These are phyloP conservation scores for Himalopsyche anomala DNA, from an alignment of 2,888 invertebrate genomes.

Conservation along the genomic window DNA sequence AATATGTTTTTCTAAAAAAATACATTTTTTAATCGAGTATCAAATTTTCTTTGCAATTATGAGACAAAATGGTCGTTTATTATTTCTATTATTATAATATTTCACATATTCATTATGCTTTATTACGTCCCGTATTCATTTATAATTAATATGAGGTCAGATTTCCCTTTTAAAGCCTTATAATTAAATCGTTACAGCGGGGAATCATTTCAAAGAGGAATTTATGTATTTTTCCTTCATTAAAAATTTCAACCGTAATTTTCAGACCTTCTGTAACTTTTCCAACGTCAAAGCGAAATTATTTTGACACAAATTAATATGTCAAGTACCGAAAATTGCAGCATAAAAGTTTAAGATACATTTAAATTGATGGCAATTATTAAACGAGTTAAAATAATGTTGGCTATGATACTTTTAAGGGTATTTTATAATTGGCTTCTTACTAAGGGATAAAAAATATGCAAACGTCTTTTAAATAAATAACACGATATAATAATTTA, in stretches of 20 bases:
- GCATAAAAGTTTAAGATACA: background rate
- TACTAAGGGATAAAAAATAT: too few relatives aligned
- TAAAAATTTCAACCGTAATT: slow-evolving; percentile 21
- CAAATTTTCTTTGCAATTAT: too few relatives aligned
- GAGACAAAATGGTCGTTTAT: background rate
- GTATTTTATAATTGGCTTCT: too few relatives aligned
- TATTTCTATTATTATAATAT: background rate
- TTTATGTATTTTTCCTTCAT: slow-evolving; percentile 35
- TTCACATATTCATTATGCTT: background rate
- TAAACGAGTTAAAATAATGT: too few relatives aligned
- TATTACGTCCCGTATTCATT: slow-evolving; percentile 25
- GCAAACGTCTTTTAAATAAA: too few relatives aligned
- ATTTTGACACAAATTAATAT: slow-evolving; percentile 10
- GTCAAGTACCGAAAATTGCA: background rate
- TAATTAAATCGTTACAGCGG: slow-evolving; percentile 16
- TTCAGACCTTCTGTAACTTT: slow-evolving; percentile 9
- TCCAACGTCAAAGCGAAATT: background rate
- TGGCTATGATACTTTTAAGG: too few relatives aligned
- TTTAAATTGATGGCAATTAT: background rate
- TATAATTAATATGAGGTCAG: slow-evolving; percentile 40
- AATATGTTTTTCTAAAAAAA: too few relatives aligned
- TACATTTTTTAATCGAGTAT: too few relatives aligned
- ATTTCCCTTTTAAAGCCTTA: slow-evolving; percentile 14
- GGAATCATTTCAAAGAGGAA: slow-evolving; percentile 35
- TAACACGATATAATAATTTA: too few relatives aligned